Evolutionary conservation across 2,113 vertebrate genomes (phyloP).

Genomic region (zebrafish (Danio rerio)): DNA sequence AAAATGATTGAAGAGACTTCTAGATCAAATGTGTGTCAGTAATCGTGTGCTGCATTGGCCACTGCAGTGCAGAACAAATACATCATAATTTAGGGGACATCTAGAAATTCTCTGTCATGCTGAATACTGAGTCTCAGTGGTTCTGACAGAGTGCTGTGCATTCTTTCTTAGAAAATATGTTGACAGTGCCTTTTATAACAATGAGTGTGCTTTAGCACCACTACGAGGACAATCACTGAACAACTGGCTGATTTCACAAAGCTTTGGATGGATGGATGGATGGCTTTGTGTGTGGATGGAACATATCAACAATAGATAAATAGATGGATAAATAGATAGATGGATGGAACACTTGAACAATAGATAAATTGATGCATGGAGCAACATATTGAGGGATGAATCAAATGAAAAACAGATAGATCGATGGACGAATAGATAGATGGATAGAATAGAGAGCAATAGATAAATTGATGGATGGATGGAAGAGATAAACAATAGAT

Average conservation of each 20-base stretch:
- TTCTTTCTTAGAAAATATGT: constrained; percentile 36
- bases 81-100: constrained; percentile 35
- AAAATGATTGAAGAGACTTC: background rate
- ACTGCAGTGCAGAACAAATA: constrained; percentile 40
- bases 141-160: constrained; percentile 22
- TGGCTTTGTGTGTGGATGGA: too few species aligned
- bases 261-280: background rate
- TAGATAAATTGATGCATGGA: too few species aligned
- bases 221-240: constrained; percentile 55
- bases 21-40: background rate
- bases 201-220: constrained; percentile 51
- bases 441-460: too few species aligned
- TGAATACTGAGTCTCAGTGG: constrained; percentile 40
- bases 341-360: too few species aligned
- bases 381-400: too few species aligned
- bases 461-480: too few species aligned
- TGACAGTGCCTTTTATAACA: constrained; percentile 29
- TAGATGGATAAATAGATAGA: too few species aligned
- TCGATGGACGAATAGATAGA: too few species aligned
- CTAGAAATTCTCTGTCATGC: constrained; percentile 49
- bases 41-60: constrained; percentile 27
- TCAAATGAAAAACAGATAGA: too few species aligned
- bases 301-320: too few species aligned
- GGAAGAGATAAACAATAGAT: too few species aligned
- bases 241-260: background rate